Base-by-base conservation (phyloP, 2,888 invertebrate species). In the Trichogramma evanescens region DNA sequence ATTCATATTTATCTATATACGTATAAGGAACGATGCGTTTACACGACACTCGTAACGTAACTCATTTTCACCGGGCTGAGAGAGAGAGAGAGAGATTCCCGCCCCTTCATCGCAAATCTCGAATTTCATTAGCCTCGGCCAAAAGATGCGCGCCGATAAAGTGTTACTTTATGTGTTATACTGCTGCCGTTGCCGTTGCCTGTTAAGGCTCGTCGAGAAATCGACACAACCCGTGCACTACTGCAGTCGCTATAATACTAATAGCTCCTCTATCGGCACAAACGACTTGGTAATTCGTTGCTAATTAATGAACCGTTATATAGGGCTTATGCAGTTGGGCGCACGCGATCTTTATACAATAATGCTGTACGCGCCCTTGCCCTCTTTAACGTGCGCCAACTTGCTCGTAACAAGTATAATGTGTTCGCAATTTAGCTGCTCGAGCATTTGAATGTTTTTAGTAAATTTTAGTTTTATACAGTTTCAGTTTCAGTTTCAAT, bases 251-350 rank as follows among this genome's bases (percentile, higher is more conserved):
- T 26, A 2, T 2, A 26, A 26, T 26, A 26, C 26, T 26, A 26
- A 26, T 26, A 26, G 26, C 26, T 26, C 26, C 26, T 26, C 26
- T 26, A 26, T 26, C 26, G 39, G 59, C 63, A 53, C 61, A 63
- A 62, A 65, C 65, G 59, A 60, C 61, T 63, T 63, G 65, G 68
- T 70, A 70, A 69, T 74, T 67, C 66, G 66, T 62, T 63, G 26
- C 68, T 74, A 76, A 76, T 76, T 76, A 76, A 75, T 75, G 71
- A 72, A 72, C 71, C 72, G 72, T 75, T 74, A 72, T 70, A 71
- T 70, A 50, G 50, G 3, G 3, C 26, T 26, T 26, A 26, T 26
- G 2, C 26, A 26, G 26, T 26, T 26, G 2, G 26, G 26, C 26
- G 26, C 26, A 1, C 26, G 26, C 26, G 26, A 26, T 26, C 26